These are phyloP conservation scores for Tylochromis polylepis DNA, from an alignment of 2,113 vertebrate species.

Conservation along the genomic window DNA sequence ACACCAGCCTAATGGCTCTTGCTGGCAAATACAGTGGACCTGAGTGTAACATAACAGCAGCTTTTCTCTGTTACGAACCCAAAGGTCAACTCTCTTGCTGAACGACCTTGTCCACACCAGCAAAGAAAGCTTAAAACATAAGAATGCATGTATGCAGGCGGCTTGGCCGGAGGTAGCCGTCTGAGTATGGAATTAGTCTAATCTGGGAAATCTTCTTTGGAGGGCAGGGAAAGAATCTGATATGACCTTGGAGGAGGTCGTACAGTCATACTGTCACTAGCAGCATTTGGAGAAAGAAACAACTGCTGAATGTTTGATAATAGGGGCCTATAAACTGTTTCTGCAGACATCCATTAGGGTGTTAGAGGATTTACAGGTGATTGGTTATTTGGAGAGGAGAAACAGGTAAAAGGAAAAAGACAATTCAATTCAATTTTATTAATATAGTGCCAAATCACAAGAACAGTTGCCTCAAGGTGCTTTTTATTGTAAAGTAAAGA, in stretches of 20 bases:
- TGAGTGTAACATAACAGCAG: background rate
- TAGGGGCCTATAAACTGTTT: background rate
- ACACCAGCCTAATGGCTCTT: background rate
- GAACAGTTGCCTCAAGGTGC: too few species aligned
- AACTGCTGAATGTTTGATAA: background rate
- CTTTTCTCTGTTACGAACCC: background rate
- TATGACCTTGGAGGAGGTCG: conserved; percentile 55
- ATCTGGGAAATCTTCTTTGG: conserved; percentile 50
- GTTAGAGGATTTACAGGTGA: background rate
- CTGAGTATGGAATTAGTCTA: conserved; percentile 36
- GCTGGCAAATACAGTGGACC: background rate
- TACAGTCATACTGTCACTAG: conserved; percentile 14
- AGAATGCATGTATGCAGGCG: conserved; percentile 39
- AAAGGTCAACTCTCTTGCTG: conserved; percentile 16
- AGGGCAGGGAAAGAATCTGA: conserved; percentile 11
- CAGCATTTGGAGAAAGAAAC: background rate
- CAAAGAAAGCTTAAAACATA: conserved; percentile 8
- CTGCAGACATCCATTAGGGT: background rate
- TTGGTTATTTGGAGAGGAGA: background rate
- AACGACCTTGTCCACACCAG: conserved; percentile 47
- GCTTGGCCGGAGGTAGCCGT: conserved; percentile 1
- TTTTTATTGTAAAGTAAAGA: background rate
- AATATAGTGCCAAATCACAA: background rate
- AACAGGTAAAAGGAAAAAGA: background rate
- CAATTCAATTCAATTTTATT: background rate